These are phyloP conservation scores for Porites rus DNA, from an alignment of 92 coral and sea anemone genomes.

Conservation along the genomic window DNA sequence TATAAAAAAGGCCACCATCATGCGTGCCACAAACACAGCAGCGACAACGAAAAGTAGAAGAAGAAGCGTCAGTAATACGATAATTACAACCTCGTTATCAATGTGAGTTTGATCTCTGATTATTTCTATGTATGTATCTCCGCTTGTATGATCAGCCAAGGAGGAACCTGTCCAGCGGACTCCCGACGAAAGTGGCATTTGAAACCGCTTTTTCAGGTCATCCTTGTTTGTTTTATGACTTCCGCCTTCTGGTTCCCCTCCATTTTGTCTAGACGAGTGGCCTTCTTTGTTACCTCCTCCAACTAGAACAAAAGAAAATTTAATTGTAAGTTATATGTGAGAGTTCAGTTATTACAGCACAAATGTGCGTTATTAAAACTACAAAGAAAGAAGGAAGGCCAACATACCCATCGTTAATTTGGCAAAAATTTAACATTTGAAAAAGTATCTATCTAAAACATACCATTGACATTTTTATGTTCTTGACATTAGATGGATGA, in stretches of 20 bases:
- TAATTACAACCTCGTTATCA: no score
- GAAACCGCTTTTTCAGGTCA: not conserved
- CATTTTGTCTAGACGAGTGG: not conserved
- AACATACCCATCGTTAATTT: no score
- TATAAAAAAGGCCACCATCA: not conserved
- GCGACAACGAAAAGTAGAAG: not conserved
- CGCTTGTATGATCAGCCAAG: not conserved
- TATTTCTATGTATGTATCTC: no score
- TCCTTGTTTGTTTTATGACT: not conserved
- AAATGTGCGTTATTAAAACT: not conserved
- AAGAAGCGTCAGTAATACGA: not conserved
- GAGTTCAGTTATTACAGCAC: no score
- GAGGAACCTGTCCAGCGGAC: conserved; percentile 22
- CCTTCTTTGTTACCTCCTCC: not conserved
- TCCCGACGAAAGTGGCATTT: conserved; percentile 11
- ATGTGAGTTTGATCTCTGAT: no score
- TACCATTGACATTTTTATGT: no score
- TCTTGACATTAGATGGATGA: no score
- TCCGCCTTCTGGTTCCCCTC: not conserved
- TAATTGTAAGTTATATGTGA: no score
- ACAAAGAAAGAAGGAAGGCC: not conserved
- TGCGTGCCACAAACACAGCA: not conserved
- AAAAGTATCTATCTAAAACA: no score
- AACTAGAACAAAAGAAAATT: no score
- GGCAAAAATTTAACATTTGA: no score